Evolutionary conservation across 2,113 vertebrate genomes (phyloP).

Genomic region (Oxyruncus cristatus): DNA sequence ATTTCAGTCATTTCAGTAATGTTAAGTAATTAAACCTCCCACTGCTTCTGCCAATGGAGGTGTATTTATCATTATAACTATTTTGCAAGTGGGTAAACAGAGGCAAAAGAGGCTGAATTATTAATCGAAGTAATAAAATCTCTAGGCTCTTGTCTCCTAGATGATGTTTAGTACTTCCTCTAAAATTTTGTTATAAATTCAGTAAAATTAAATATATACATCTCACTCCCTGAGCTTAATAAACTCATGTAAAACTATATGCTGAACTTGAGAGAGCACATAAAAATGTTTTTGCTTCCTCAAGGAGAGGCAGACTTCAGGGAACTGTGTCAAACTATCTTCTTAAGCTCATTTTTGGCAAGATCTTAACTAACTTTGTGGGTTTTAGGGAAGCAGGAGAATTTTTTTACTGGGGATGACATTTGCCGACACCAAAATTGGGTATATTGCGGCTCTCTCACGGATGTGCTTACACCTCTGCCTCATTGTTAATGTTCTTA

Average conservation of each 20-base stretch:
- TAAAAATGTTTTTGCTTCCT: neutral
- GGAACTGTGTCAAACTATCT: neutral
- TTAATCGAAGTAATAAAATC: conserved; percentile 23
- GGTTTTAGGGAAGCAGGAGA: neutral
- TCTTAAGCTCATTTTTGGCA: neutral
- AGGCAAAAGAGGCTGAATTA: conserved; percentile 29
- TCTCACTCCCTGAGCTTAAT: neutral
- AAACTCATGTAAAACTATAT: neutral
- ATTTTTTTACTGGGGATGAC: neutral
- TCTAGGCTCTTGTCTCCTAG: neutral
- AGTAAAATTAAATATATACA: neutral
- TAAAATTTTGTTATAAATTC: neutral
- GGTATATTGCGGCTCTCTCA: neutral
- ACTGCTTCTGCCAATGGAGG: conserved; percentile 29
- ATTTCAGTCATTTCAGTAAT: conserved; percentile 43
- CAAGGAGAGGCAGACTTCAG: neutral
- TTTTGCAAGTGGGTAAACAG: conserved; percentile 46
- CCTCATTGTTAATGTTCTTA: neutral
- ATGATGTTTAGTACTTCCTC: neutral
- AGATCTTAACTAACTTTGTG: neutral
- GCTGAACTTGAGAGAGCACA: neutral
- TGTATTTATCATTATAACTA: conserved; percentile 41
- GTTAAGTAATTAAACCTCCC: conserved; percentile 60
- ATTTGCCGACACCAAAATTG: neutral
- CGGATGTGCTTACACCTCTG: neutral